Conservation (phyloP, 2,113 vertebrate genomes). For the Natator depressus region DNA sequence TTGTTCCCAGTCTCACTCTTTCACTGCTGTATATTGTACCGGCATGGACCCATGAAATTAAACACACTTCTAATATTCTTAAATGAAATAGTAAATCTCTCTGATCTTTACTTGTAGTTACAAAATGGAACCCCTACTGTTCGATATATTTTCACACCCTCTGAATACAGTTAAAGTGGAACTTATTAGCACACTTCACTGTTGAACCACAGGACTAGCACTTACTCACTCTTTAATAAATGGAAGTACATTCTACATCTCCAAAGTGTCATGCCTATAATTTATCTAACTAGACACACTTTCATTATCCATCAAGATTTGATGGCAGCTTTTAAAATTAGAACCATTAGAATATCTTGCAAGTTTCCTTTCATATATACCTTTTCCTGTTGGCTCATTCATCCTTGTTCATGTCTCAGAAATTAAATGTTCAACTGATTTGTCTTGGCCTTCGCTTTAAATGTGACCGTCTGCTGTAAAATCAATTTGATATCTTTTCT, state of each 20-base stretch:
- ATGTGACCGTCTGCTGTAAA: background rate
- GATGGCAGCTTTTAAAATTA: conserved; percentile 76
- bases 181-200: background rate
- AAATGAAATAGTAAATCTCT: background rate
- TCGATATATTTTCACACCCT: background rate
- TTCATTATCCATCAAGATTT: conserved; percentile 67
- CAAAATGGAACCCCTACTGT: background rate
- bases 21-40: background rate
- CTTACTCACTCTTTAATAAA: conserved; percentile 66
- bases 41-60: background rate
- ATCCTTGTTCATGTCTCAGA: conserved; percentile 65
- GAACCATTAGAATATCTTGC: conserved; percentile 64
- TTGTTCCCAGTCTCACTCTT: background rate
- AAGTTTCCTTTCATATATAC: conserved; percentile 61
- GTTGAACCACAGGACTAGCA: background rate
- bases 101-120: background rate
- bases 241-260: conserved; percentile 49
- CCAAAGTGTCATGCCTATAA: conserved; percentile 53
- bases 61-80: background rate
- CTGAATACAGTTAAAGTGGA: conserved; percentile 6
- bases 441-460: conserved; percentile 39
- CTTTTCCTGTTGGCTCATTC: conserved; percentile 63
- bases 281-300: conserved; percentile 66
- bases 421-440: conserved; percentile 65
- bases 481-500: background rate